Evolutionary conservation across 2,797 vertebrate genomes (phyloP).

Genomic region (Muscicapa striata): DNA sequence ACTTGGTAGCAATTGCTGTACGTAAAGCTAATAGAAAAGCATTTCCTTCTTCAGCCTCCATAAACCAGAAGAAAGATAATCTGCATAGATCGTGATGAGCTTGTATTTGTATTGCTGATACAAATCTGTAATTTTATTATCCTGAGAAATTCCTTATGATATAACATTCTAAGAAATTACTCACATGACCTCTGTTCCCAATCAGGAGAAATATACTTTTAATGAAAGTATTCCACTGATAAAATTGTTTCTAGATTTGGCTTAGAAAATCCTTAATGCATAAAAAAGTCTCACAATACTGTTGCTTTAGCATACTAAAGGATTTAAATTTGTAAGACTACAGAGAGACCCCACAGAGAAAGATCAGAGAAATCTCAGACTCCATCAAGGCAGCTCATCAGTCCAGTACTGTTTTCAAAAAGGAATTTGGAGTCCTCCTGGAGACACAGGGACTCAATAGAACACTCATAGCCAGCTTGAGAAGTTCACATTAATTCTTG

Average conservation of each 20-base stretch:
- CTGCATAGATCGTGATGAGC: neutral
- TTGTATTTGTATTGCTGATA: neutral
- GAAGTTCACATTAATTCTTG: neutral
- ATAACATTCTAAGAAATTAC: neutral
- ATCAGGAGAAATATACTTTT: neutral
- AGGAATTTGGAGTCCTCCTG: neutral
- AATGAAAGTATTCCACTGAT: neutral
- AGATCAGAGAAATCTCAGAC: neutral
- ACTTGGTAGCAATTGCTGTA: neutral
- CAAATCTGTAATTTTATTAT: neutral
- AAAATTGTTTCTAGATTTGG: neutral
- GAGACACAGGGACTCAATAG: neutral
- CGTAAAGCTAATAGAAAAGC: neutral
- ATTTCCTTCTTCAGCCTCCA: neutral
- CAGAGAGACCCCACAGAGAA: neutral
- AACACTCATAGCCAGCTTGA: neutral
- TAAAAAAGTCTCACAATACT: neutral
- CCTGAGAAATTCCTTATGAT: neutral
- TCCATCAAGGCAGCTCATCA: neutral
- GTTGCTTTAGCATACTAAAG: neutral
- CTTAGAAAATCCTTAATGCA: neutral
- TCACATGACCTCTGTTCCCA: neutral
- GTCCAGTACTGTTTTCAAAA: neutral
- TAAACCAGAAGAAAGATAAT: neutral
- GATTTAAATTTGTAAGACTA: neutral